Base-by-base conservation (phyloP, 2,888 invertebrate species). In the Muschampia plurimacula region DNA sequence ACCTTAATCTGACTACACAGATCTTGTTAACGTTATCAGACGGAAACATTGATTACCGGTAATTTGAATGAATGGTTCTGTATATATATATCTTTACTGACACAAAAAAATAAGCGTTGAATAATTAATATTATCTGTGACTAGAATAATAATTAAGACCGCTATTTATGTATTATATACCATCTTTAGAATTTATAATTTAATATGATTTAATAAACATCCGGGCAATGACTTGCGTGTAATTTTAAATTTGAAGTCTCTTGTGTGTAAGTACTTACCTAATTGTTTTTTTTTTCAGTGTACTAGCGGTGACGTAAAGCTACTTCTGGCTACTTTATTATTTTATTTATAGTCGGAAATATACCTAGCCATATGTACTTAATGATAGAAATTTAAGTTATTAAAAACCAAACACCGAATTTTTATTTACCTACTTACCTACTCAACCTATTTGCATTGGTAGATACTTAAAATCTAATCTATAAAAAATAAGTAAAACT, bases 11-110 rank as follows among this genome's bases (percentile, higher is more conserved):
- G 64, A 66, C 66, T 71, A n/a, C 57, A 36, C 57, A 57, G 66
- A 60, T 71, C 66, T 73, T 66, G 65, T 60, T 69, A 65, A 64
- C 60, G 74, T 74, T 75, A 75, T 76, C 75, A 74, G 65, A 69
- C 70, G 75, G 76, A 75, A 74, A 73, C 68, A 22, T 62, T 67
- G 70, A 74, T 73, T 72, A 71, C 49, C 15, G 60, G 46, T 66
- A 49, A 66, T 71, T 71, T 71, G 60, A 41, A 66, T 66, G 49
- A 60, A 60, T 66, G 71, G 71, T 71, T 66, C 71, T 52, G 49
- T 71, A 55, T 32, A 12, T 32, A 12, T 22, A 15, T 7, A 52
- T 52, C 52, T 52, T 15, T 52, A 8, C 52, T 15, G 52, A 52
- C 22, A 55, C 55, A 55, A 22, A 55, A 46, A 55, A 55, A 55